These are phyloP conservation scores for Gallirallus australis DNA, from an alignment of 2,797 vertebrate species.

Conservation along the genomic window DNA sequence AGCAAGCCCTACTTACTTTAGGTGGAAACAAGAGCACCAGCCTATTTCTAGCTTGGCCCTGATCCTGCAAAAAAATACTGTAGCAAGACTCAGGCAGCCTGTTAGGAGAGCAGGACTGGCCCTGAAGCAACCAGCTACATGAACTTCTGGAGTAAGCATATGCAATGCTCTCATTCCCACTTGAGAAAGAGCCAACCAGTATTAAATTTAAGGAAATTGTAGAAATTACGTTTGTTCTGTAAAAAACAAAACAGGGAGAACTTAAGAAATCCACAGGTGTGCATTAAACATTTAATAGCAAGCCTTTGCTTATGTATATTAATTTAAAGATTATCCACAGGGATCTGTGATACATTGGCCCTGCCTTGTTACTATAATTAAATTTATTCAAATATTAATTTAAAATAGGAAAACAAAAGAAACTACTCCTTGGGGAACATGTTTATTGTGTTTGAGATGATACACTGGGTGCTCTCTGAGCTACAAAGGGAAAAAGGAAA, in stretches of 20 bases:
- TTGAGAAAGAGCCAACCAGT: not conserved
- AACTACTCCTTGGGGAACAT: slow-evolving; percentile 85
- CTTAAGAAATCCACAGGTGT: slow-evolving; percentile 72
- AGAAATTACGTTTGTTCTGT: slow-evolving; percentile 29
- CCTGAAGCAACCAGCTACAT: slow-evolving; percentile 16
- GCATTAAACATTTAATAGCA: slow-evolving; percentile 70
- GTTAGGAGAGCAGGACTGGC: not conserved
- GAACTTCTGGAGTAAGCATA: not conserved
- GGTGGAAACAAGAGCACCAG: slow-evolving; percentile 26
- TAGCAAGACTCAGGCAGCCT: not conserved
- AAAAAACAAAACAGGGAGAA: slow-evolving; percentile 45
- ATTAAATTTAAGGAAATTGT: slow-evolving; percentile 6
- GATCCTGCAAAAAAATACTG: not conserved
- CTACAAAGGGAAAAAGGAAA: slow-evolving; percentile 92
- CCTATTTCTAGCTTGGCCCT: not conserved
- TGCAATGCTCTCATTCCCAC: slow-evolving; percentile 8
- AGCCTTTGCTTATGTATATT: slow-evolving; percentile 63
- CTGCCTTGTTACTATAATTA: slow-evolving; percentile 67
- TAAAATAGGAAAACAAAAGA: slow-evolving; percentile 83
- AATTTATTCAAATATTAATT: slow-evolving; percentile 72
- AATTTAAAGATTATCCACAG: slow-evolving; percentile 71
- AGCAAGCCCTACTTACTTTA: slow-evolving; percentile 33
- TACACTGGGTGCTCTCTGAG: slow-evolving; percentile 92
- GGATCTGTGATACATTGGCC: slow-evolving; percentile 76
- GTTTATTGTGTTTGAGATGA: slow-evolving; percentile 93